Evolutionary conservation across 2,113 vertebrate species (phyloP).

Genomic region (Melospiza melodia): DNA sequence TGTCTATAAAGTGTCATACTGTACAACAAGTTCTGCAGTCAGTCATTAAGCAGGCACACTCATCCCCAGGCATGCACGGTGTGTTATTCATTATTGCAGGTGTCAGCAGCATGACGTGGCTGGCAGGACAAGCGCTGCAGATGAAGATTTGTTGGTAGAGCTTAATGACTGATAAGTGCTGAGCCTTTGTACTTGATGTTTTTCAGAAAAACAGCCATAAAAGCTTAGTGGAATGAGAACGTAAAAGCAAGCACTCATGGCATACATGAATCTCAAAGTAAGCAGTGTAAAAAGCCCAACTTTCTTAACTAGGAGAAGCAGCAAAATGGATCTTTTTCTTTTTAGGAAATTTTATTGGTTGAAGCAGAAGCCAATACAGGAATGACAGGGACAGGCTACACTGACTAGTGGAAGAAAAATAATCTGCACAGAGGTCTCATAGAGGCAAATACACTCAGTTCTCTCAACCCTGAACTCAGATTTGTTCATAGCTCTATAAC

Average conservation of each 20-base stretch:
- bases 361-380: slow-evolving; percentile 32
- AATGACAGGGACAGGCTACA: slow-evolving; percentile 18
- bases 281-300: neutral
- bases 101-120: neutral
- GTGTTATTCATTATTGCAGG: neutral
- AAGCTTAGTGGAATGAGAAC: slow-evolving; percentile 12
- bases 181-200: neutral
- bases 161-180: neutral
- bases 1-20: slow-evolving; percentile 10
- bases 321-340: neutral
- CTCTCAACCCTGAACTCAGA: neutral
- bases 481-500: neutral
- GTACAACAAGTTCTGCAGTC: neutral
- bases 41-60: slow-evolving; percentile 16
- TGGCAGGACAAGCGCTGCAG: neutral
- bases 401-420: neutral
- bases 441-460: neutral
- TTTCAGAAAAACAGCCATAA: neutral
- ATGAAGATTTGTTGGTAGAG: neutral
- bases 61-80: slow-evolving; percentile 15
- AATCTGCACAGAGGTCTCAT: neutral
- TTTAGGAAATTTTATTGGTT: neutral
- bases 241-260: neutral
- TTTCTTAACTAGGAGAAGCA: neutral
- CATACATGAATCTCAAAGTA: neutral